Conservation (phyloP, 1,140 invertebrate species). For the Halesus radiatus region DNA sequence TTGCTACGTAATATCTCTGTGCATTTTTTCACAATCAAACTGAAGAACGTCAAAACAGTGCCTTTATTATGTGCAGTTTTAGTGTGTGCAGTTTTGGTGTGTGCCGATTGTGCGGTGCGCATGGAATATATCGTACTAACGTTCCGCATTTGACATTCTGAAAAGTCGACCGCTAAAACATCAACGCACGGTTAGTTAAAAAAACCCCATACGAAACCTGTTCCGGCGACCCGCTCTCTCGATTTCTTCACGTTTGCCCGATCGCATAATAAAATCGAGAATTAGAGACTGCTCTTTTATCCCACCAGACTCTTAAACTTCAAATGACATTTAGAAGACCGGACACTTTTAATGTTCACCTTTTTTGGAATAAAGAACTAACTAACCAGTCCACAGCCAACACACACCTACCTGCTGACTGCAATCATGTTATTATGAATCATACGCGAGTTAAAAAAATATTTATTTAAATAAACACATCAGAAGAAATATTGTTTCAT, state of each 20-base stretch:
- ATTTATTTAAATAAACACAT: too few species aligned
- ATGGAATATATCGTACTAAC: too few species aligned
- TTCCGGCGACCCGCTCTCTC: conserved; percentile 43
- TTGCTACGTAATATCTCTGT: too few species aligned
- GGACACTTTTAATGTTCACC: conserved; percentile 17
- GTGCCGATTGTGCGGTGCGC: too few species aligned
- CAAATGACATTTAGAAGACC: conserved; percentile 29
- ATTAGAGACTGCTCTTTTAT: conserved; percentile 18
- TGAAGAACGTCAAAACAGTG: too few species aligned
- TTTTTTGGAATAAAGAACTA: too few species aligned
- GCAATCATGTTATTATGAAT: not conserved
- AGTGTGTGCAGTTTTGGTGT: too few species aligned
- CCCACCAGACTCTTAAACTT: conserved; percentile 15
- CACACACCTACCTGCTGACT: not conserved
- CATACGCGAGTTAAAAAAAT: too few species aligned
- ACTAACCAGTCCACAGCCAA: too few species aligned
- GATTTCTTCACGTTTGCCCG: conserved; percentile 16
- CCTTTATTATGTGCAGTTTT: too few species aligned
- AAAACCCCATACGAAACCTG: conserved; percentile 52
- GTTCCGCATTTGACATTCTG: conserved; percentile 23
- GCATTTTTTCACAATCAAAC: too few species aligned
- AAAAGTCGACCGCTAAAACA: conserved; percentile 44
- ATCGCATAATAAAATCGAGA: conserved; percentile 27
- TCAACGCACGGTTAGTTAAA: conserved; percentile 50
- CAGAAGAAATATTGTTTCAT: not conserved